These are phyloP conservation scores for Sebastes diploproa DNA, from an alignment of 2,797 vertebrate genomes.

Conservation along the genomic window DNA sequence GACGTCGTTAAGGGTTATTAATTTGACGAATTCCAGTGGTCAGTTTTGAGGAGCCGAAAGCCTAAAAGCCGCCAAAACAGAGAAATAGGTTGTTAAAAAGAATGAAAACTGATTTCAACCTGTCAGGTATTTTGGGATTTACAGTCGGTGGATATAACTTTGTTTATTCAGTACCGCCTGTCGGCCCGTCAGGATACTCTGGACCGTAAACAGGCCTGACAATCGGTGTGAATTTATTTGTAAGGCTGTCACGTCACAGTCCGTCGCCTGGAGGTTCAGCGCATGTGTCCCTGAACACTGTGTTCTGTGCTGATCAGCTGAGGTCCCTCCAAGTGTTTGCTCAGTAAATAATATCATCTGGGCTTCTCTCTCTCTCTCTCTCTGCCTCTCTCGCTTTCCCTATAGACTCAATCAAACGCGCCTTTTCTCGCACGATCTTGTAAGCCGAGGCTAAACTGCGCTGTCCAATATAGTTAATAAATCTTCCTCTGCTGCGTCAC, in stretches of 20 bases:
- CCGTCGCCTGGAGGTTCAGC: conserved; percentile 21
- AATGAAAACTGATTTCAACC: conserved; percentile 13
- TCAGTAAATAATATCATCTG: conserved; percentile 60
- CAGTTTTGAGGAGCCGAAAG: background rate
- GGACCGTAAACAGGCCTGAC: conserved; percentile 37
- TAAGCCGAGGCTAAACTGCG: conserved; percentile 14
- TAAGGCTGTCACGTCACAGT: conserved; percentile 30
- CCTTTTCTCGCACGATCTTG: background rate
- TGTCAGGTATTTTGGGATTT: conserved; percentile 9
- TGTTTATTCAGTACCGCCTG: conserved; percentile 23
- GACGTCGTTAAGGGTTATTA: background rate
- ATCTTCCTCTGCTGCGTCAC: conserved; percentile 25
- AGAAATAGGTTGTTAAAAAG: background rate
- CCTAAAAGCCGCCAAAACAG: background rate
- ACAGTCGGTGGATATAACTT: background rate
- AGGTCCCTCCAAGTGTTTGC: conserved; percentile 57
- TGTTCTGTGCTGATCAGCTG: conserved; percentile 52
- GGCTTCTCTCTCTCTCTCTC: conserved; percentile 12
- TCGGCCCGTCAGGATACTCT: conserved; percentile 6
- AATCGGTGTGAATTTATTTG: background rate
- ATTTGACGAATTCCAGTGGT: conserved; percentile 1
- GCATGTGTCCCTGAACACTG: conserved; percentile 44
- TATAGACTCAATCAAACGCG: background rate
- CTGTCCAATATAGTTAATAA: conserved; percentile 5
- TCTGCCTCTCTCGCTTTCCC: background rate